These are phyloP conservation scores for Enteromius treurensis DNA, from an alignment of 2,797 vertebrate genomes.

Conservation along the genomic window DNA sequence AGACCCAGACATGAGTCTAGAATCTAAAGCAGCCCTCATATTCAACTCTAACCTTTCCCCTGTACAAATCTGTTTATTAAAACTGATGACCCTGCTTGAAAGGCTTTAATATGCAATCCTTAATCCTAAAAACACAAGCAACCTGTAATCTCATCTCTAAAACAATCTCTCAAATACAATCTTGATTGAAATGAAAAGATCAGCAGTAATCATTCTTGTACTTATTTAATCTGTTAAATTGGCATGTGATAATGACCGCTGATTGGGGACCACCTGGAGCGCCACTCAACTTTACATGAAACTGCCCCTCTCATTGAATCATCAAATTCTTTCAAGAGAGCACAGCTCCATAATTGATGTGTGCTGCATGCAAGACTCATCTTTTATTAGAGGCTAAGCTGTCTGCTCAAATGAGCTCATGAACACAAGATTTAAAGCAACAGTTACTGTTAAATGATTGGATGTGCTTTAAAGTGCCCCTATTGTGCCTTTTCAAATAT, in stretches of 20 bases:
- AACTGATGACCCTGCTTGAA: neutral
- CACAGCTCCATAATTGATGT: conserved; percentile 21
- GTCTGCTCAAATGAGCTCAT: conserved; percentile 16
- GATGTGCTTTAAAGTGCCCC: neutral
- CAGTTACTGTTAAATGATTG: neutral
- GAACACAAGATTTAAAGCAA: conserved; percentile 4
- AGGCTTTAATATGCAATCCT: conserved; percentile 9
- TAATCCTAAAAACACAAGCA: conserved; percentile 25
- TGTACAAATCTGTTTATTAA: conserved; percentile 9
- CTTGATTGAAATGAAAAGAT: conserved; percentile 29
- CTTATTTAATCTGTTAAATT: conserved; percentile 19
- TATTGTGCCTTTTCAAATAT: too few species aligned
- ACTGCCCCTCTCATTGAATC: neutral
- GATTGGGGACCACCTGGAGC: conserved; percentile 24
- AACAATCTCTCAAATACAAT: conserved; percentile 37
- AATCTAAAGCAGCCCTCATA: conserved; percentile 21
- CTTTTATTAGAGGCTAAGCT: conserved; percentile 21
- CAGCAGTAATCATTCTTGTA: conserved; percentile 24
- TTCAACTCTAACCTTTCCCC: neutral
- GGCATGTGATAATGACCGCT: conserved; percentile 31
- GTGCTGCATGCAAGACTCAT: conserved; percentile 12
- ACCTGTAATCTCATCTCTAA: conserved; percentile 22
- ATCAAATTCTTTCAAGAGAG: conserved; percentile 11
- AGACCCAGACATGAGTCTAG: conserved; percentile 25
- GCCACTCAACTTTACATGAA: conserved; percentile 11